phyloP scores from a whole-genome alignment of 2,113 vertebrate species.

The Amia ocellicauda region DNA sequence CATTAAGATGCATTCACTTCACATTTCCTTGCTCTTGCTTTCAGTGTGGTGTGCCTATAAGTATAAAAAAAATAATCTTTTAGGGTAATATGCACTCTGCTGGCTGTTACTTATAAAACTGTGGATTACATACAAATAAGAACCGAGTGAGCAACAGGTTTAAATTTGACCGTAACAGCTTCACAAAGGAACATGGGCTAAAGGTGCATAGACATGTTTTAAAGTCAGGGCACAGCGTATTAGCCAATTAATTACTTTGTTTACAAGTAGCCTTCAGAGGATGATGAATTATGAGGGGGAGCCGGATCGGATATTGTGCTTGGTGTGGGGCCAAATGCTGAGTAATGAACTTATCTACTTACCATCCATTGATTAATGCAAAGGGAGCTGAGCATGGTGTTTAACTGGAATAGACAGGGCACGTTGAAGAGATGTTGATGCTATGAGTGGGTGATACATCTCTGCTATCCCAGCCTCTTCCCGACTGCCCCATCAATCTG shows the following conservation, averaged over 20 bases:
- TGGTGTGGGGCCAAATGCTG: conserved; percentile 15
- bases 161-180: too few relatives aligned
- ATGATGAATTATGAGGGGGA: neutral
- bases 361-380: conserved; percentile 12
- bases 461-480: neutral
- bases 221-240: neutral
- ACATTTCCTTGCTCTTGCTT: too few relatives aligned
- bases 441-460: neutral
- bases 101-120: too few relatives aligned
- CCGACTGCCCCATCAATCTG: neutral
- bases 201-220: neutral
- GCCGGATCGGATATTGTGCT: neutral
- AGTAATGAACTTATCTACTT: conserved; percentile 17
- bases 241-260: conserved; percentile 8
- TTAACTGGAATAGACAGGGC: neutral
- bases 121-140: too few relatives aligned
- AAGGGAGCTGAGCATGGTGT: neutral
- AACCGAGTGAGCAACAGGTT: too few relatives aligned
- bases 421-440: neutral
- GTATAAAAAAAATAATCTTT: too few relatives aligned
- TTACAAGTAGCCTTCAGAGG: neutral
- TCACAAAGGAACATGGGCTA: too few relatives aligned
- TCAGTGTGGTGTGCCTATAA: too few relatives aligned
- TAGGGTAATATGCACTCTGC: too few relatives aligned
- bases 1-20: too few relatives aligned